Conservation (phyloP, 1,140 invertebrate species). For the Tenebrio molitor region DNA sequence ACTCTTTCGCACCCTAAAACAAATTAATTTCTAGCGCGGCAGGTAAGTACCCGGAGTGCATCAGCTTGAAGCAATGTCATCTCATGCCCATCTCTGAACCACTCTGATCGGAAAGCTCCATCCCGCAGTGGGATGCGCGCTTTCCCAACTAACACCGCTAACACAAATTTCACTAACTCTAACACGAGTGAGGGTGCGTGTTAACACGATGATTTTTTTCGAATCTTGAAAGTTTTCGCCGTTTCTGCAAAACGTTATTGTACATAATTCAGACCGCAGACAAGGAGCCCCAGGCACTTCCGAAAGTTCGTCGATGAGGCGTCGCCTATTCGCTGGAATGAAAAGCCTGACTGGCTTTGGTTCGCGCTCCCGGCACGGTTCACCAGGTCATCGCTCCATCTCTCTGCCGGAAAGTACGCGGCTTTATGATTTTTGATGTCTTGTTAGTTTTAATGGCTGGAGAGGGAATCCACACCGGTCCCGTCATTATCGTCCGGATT, state of each 20-base stretch:
- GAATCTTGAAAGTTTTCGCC: neutral
- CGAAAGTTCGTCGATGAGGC: constrained; percentile 67
- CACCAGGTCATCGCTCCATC: constrained; percentile 82
- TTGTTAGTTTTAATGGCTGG: constrained; percentile 30
- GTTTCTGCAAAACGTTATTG: constrained; percentile 20
- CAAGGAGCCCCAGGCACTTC: constrained; percentile 52
- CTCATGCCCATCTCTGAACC: constrained; percentile 18
- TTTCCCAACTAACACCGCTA: constrained; percentile 13
- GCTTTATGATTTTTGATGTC: constrained; percentile 47
- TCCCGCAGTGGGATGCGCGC: neutral
- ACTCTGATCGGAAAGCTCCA: neutral
- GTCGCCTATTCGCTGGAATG: constrained; percentile 80
- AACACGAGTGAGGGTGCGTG: neutral
- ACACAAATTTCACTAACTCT: constrained; percentile 32
- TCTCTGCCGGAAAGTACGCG: constrained; percentile 86
- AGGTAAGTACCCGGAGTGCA: constrained; percentile 23
- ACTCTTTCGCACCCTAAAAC: constrained; percentile 25
- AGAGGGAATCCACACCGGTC: constrained; percentile 27
- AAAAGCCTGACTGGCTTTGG: constrained; percentile 82
- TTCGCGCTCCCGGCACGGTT: constrained; percentile 73
- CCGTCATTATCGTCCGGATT: constrained; percentile 3
- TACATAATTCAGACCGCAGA: constrained; percentile 52
- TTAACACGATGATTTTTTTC: neutral
- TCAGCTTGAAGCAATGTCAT: constrained; percentile 33
- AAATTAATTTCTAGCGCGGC: too few relatives aligned